Conservation (phyloP, 64 coral and sea anemone genomes). For the Platygyra sinensis region DNA sequence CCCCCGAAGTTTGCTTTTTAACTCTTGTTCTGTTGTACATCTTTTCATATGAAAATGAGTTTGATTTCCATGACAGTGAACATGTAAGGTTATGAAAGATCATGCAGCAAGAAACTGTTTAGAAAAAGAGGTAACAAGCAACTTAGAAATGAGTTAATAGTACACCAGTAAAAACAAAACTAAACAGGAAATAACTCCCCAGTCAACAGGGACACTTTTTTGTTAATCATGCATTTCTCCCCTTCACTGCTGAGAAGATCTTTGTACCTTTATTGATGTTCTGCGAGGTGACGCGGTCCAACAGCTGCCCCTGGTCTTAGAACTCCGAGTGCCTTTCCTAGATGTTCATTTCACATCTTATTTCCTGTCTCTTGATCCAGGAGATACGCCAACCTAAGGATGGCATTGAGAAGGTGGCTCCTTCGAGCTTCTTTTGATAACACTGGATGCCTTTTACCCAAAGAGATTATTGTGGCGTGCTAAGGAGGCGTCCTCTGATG, state of each 20-base stretch:
- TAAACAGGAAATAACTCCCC: too few relatives aligned
- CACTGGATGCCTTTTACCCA: conserved; percentile 76
- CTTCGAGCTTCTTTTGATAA: conserved; percentile 81
- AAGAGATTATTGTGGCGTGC: conserved; percentile 95
- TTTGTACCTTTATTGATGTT: conserved; percentile 88
- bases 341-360: conserved; percentile 94
- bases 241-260: background rate
- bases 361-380: conserved; percentile 76
- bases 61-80: too few relatives aligned
- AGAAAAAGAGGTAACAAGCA: too few relatives aligned
- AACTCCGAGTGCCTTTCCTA: conserved; percentile 93
- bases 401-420: conserved; percentile 89
- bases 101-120: too few relatives aligned
- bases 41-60: too few relatives aligned
- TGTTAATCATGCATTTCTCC: too few relatives aligned
- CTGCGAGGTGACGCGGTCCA: conserved; percentile 89
- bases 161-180: too few relatives aligned
- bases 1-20: too few relatives aligned
- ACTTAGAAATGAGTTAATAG: too few relatives aligned
- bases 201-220: too few relatives aligned
- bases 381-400: conserved; percentile 81
- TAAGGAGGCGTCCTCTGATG: conserved; percentile 96
- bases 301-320: conserved; percentile 84
- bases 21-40: too few relatives aligned
- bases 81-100: too few relatives aligned